These are phyloP conservation scores for Sorex fumeus DNA, from an alignment of 2,113 vertebrate genomes.

Conservation along the genomic window DNA sequence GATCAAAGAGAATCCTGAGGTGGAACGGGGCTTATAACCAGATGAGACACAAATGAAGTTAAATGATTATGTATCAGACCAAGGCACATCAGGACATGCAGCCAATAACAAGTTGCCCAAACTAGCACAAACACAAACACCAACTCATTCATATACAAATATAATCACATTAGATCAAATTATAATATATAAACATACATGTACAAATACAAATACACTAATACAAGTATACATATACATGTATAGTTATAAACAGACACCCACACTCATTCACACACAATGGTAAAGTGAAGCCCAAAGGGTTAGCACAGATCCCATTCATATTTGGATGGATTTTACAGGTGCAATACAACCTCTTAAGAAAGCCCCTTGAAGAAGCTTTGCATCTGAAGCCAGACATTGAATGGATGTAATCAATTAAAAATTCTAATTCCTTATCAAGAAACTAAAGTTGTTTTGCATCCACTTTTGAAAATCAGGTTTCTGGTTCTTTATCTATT, in stretches of 20 bases:
- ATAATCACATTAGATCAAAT: too few species aligned
- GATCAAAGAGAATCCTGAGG: background rate
- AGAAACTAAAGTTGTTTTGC: background rate
- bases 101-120: background rate
- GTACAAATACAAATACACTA: too few species aligned
- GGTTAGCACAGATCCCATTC: background rate
- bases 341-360: background rate
- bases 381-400: background rate
- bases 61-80: background rate
- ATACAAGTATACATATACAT: too few species aligned
- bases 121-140: background rate
- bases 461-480: background rate
- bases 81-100: background rate
- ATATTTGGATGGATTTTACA: background rate
- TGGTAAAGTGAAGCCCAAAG: background rate
- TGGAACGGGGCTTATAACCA: background rate
- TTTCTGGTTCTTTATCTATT: background rate
- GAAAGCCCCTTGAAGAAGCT: background rate
- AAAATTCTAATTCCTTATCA: background rate
- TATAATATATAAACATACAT: too few species aligned
- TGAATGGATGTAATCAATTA: background rate
- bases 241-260: too few species aligned
- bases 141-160: too few species aligned
- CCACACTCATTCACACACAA: too few species aligned
- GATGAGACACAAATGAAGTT: background rate